Conservation (phyloP, 2,888 invertebrate species). For the Coenonympha glycerion region DNA sequence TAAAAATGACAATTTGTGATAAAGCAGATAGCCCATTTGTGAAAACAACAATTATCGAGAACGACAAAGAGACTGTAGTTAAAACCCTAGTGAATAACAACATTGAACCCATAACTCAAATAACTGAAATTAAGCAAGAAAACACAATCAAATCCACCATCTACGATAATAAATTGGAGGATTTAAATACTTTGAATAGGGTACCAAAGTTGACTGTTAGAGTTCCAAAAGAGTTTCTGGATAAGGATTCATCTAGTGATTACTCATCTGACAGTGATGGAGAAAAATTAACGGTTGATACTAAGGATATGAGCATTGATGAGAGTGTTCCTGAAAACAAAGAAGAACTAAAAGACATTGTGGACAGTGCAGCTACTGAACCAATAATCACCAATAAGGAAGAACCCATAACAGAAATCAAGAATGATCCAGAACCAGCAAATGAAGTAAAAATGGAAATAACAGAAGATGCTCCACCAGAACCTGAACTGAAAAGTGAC, state of each 20-base stretch:
- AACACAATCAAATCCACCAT: constrained; percentile 63
- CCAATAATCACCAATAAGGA: too few species aligned
- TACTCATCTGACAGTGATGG: constrained; percentile 77
- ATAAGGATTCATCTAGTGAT: constrained; percentile 71
- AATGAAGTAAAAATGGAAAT: constrained; percentile 37
- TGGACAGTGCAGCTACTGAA: constrained; percentile 25
- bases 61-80: constrained; percentile 56
- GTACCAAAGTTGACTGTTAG: constrained; percentile 83
- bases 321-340: constrained; percentile 34
- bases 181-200: constrained; percentile 68
- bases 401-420: constrained; percentile 22
- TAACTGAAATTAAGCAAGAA: constrained; percentile 53
- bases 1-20: constrained; percentile 72
- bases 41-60: constrained; percentile 64
- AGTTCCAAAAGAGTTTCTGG: constrained; percentile 77
- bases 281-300: constrained; percentile 78
- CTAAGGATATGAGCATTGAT: constrained; percentile 48
- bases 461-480: constrained; percentile 40
- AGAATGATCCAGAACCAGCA: constrained; percentile 31
- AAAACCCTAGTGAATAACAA: constrained; percentile 63
- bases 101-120: constrained; percentile 41
- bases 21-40: constrained; percentile 70
- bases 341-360: constrained; percentile 27
- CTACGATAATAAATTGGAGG: constrained; percentile 67
- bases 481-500: constrained; percentile 55